phyloP scores from a whole-genome alignment of 2,797 vertebrate species.

The Neosilurus mollespiculum region DNA sequence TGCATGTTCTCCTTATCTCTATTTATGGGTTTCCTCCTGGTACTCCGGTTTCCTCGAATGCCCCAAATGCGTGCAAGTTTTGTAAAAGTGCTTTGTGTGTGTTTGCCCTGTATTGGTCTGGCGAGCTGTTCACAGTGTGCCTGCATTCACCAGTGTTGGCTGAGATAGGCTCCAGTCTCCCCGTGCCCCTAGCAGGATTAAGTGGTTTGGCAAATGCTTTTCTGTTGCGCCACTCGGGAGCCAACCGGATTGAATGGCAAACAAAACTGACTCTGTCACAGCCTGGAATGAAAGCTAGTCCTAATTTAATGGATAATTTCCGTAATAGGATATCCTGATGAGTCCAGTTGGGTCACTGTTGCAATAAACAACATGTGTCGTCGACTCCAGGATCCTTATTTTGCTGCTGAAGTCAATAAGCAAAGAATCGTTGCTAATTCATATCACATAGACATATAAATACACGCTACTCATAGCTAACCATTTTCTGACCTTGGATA shows the following conservation, averaged over 20 bases:
- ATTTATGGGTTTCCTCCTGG: too few species aligned
- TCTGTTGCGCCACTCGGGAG: not conserved
- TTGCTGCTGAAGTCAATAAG: not conserved
- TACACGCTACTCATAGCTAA: not conserved
- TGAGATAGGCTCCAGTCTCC: too few species aligned
- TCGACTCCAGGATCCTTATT: not conserved
- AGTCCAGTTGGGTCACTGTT: not conserved
- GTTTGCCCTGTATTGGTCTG: too few species aligned
- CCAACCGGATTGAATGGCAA: not conserved
- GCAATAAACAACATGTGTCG: not conserved
- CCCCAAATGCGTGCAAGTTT: too few species aligned
- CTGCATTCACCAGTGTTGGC: too few species aligned
- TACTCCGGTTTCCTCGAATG: too few species aligned
- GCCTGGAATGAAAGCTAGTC: not conserved
- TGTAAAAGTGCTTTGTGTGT: too few species aligned
- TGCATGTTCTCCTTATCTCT: too few species aligned
- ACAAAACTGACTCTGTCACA: not conserved
- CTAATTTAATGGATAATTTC: not conserved
- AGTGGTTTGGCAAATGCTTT: not conserved
- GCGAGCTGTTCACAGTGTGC: too few species aligned
- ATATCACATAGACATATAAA: not conserved
- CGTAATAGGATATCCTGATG: not conserved
- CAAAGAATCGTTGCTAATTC: slow-evolving; percentile 2
- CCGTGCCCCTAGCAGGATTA: too few species aligned
- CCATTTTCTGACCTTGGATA: slow-evolving; percentile 20